These are phyloP conservation scores for Oreochromis spilurus DNA, from an alignment of 2,113 vertebrate species.

Conservation along the genomic window DNA sequence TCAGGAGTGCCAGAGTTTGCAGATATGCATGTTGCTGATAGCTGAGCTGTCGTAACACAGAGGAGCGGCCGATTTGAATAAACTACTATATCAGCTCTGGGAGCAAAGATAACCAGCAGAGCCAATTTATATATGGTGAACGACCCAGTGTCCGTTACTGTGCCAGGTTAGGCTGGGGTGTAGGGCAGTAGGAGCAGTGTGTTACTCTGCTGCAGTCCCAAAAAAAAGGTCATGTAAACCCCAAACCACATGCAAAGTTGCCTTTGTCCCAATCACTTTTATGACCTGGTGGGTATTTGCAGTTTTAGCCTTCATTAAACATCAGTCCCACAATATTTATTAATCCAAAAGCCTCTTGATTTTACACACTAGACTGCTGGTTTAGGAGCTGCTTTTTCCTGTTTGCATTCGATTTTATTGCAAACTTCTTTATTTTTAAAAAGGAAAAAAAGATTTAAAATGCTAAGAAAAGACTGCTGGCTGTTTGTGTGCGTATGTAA, in stretches of 20 bases:
- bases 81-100: conserved; percentile 17
- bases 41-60: neutral
- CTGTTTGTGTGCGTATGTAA: neutral
- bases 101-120: conserved; percentile 23
- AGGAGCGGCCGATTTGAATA: conserved; percentile 31
- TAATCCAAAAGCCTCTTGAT: neutral
- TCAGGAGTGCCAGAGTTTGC: neutral
- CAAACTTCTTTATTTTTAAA: neutral
- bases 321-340: neutral
- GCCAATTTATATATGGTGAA: neutral
- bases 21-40: conserved; percentile 25
- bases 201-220: neutral
- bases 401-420: neutral
- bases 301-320: neutral
- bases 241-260: neutral
- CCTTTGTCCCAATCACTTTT: neutral
- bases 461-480: neutral
- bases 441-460: neutral
- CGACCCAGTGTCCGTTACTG: neutral
- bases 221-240: neutral
- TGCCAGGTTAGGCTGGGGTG: neutral
- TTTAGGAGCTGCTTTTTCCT: neutral
- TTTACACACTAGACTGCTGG: neutral
- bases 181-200: neutral
- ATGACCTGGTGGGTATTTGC: neutral